These are phyloP conservation scores for Lysandra bellargus DNA, from an alignment of 2,888 invertebrate genomes.

Conservation along the genomic window DNA sequence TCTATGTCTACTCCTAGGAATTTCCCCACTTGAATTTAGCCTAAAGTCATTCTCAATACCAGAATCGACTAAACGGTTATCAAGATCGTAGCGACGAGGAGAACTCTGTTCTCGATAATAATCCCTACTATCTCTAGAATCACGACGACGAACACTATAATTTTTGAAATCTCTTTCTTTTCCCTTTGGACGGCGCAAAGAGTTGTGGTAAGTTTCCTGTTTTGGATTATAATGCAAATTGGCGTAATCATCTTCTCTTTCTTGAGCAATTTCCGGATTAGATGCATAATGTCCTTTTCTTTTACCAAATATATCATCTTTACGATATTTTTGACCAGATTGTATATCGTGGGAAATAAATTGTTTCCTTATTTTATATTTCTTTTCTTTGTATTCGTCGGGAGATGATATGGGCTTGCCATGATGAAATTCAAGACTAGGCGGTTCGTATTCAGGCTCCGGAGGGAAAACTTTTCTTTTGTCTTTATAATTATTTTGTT, in stretches of 20 bases:
- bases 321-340: constrained; percentile 72
- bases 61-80: constrained; percentile 86
- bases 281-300: constrained; percentile 81
- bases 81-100: constrained; percentile 73
- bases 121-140: constrained; percentile 76
- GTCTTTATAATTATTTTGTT: constrained; percentile 57
- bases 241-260: constrained; percentile 72
- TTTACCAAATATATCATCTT: constrained; percentile 68
- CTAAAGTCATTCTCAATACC: constrained; percentile 91
- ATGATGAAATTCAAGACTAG: constrained; percentile 82
- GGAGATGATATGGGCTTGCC: constrained; percentile 82
- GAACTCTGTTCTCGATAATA: constrained; percentile 69
- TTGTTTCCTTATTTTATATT: constrained; percentile 71
- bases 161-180: constrained; percentile 66
- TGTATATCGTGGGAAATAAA: constrained; percentile 73
- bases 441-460: constrained; percentile 82
- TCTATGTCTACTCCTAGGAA: constrained; percentile 58
- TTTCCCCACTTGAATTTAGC: constrained; percentile 83
- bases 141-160: constrained; percentile 65
- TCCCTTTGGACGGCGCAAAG: constrained; percentile 81
- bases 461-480: constrained; percentile 69
- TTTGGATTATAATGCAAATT: constrained; percentile 66
- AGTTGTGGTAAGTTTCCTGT: constrained; percentile 80
- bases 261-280: constrained; percentile 82
- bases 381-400: constrained; percentile 79